Evolutionary conservation across 2,888 invertebrate species (phyloP), one percentile per base, ranked within the genome.

Genomic region (Rotaria socialis): DNA sequence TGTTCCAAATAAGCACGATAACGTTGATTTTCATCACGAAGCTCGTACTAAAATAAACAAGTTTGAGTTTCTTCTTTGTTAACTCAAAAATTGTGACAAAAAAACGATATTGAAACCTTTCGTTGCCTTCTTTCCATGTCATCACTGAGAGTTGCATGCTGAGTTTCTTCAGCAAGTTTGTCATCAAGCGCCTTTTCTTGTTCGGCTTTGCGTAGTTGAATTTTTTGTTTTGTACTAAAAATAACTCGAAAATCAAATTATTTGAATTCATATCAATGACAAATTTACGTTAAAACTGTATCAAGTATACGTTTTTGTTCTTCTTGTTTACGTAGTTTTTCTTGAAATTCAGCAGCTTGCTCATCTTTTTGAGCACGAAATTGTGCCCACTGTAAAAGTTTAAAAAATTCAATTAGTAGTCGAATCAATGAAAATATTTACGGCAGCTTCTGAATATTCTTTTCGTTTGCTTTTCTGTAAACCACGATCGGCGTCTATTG

Each of bases 1-100:
- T 80, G 80, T n/a, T 80, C 80, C n/a, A 80, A 24, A 47, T 80
- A 80, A 11, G 22, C n/a, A 24, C 47, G 80, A 80, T 80, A 80
- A 80, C 80, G 80, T 47, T 47, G 22, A 47, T 41, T 47, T 80
- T 80, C 80, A 47, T 80, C 47, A n/a, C 80, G 80, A 43, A 80
- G 47, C 47, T 80, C 80, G 2, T n/a, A 24, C 80, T 80, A n/a
- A 74, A 27, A 14, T 14, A n/a, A 27, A 27, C 35, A n/a, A 10
- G 8, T 67, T 67, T 22, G 5, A 19, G 27, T 27, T 27, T 27
- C 11, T 3, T 35, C 27, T 67, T n/a, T 4, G 27, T 10, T 67
- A 1, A 8, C 16, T 8, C 8, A 67, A 35, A 14, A 67, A 0
- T 27, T 35, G 35, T 2, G 35, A 35, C 35, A 35, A 35, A 35